Evolutionary conservation across 2,113 vertebrate species (phyloP).

Genomic region (Rhegmatorhina hoffmannsi): DNA sequence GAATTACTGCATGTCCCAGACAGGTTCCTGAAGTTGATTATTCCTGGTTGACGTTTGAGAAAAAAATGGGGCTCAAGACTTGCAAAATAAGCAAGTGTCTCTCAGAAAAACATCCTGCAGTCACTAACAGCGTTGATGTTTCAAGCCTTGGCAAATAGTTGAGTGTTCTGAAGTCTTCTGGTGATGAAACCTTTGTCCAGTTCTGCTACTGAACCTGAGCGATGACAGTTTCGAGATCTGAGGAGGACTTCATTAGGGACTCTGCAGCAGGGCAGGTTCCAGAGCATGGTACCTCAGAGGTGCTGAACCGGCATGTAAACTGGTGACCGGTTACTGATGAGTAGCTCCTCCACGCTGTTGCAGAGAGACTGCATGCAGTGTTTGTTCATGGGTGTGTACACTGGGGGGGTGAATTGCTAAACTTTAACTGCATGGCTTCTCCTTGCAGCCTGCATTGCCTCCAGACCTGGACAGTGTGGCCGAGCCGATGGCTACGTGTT

Average conservation of each 20-base stretch:
- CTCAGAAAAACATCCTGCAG: background rate
- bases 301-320: rapidly evolving
- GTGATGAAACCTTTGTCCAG: conserved; percentile 86
- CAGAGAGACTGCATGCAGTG: background rate
- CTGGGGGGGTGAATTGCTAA: background rate
- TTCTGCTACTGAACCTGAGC: conserved; percentile 85
- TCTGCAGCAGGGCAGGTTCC: background rate
- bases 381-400: background rate
- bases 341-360: rapidly evolving
- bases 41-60: background rate
- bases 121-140: background rate
- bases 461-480: conserved; percentile 95
- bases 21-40: background rate
- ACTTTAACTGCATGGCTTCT: background rate
- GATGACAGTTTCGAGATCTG: conserved; percentile 77
- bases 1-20: background rate
- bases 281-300: rapidly evolving
- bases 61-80: background rate
- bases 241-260: conserved; percentile 63
- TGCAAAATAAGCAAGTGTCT: background rate
- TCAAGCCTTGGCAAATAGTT: background rate
- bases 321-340: background rate
- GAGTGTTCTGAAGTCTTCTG: conserved; percentile 54
- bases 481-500: conserved; percentile 94
- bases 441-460: conserved; percentile 91